Evolutionary conservation across 1,140 invertebrate genomes (phyloP).

Genomic region (Tetramorium simillimum): DNA sequence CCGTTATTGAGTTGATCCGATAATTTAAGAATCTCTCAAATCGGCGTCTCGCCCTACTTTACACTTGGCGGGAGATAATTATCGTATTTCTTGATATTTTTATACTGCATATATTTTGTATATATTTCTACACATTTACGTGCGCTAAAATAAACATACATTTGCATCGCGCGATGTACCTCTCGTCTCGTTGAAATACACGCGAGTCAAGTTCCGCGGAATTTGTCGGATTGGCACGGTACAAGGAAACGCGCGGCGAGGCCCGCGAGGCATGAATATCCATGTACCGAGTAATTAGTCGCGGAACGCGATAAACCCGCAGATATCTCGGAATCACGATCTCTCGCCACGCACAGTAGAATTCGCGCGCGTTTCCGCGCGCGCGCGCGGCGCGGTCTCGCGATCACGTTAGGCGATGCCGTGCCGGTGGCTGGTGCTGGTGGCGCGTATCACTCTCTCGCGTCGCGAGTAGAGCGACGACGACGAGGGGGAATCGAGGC

Average conservation of each 20-base stretch:
- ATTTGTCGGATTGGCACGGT: neutral
- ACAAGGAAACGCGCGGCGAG: neutral
- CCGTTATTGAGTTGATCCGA: neutral
- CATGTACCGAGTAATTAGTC: conserved; percentile 50
- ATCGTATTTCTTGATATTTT: too few relatives aligned
- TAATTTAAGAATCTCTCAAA: neutral
- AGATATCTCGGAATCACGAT: conserved; percentile 43
- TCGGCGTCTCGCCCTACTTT: neutral
- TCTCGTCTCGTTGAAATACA: neutral
- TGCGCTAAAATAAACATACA: neutral
- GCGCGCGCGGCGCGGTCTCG: neutral
- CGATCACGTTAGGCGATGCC: neutral
- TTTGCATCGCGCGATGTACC: neutral
- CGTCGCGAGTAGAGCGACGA: conserved; percentile 14
- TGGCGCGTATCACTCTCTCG: conserved; percentile 26
- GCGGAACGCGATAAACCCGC: conserved; percentile 10
- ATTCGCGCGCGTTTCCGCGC: conserved; percentile 35
- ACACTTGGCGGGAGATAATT: too few relatives aligned
- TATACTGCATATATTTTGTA: neutral
- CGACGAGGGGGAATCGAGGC: conserved; percentile 67
- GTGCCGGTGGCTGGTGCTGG: neutral
- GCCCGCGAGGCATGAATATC: conserved; percentile 63
- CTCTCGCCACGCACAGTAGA: conserved; percentile 47
- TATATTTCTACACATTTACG: neutral
- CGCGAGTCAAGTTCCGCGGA: neutral